These are phyloP conservation scores for Dinocampus coccinellae DNA, from an alignment of 2,888 invertebrate genomes.

Conservation along the genomic window DNA sequence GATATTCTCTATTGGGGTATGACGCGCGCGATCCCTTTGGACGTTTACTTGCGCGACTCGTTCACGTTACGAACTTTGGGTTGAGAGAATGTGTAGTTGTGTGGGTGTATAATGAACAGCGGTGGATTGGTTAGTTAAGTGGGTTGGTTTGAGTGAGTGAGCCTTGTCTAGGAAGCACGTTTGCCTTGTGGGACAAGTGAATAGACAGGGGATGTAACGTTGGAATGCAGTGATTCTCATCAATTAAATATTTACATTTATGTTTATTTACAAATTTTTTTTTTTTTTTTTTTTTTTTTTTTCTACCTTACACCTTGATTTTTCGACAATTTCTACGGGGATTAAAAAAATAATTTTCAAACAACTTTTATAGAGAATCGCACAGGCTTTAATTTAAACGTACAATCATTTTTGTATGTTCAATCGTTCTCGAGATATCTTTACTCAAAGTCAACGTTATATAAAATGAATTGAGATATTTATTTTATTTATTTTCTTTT, in stretches of 20 bases:
- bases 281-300: not conserved
- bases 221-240: slow-evolving; percentile 33
- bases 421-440: not conserved
- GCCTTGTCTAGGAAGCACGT: slow-evolving; percentile 42
- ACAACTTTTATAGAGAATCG: not conserved
- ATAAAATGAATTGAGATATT: not conserved
- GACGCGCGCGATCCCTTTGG: slow-evolving; percentile 26
- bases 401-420: not conserved
- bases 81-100: slow-evolving; percentile 18
- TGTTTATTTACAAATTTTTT: no score
- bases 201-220: slow-evolving; percentile 41
- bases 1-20: no score
- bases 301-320: not conserved
- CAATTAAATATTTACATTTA: not conserved
- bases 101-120: slow-evolving; percentile 29
- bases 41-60: slow-evolving; percentile 45
- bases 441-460: not conserved
- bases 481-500: no score
- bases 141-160: not conserved
- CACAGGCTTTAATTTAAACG: not conserved
- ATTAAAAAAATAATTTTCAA: not conserved
- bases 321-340: not conserved
- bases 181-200: slow-evolving; percentile 39
- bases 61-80: slow-evolving; percentile 38
- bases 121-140: slow-evolving; percentile 12